Percentiles rank a stretch among this genome's conserved stretches.
These are phyloP conservation scores for Lithobates pipiens DNA, from an alignment of 2,797 vertebrate species.

Conservation along the genomic window DNA sequence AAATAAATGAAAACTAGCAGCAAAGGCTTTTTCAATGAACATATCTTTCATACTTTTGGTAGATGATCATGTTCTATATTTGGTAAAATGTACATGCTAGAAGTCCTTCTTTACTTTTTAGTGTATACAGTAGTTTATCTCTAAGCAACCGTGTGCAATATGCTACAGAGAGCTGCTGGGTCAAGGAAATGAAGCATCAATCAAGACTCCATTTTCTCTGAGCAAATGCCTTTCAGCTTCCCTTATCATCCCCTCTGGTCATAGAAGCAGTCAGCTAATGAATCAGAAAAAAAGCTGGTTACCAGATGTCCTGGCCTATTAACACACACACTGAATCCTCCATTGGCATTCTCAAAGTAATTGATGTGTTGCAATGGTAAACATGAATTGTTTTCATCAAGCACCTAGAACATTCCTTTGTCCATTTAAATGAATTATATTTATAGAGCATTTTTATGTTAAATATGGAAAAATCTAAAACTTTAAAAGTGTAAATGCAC, in stretches of 20 bases:
- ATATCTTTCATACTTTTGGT: too few relatives aligned
- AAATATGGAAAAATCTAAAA: neutral
- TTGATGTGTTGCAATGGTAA: conserved; percentile 72
- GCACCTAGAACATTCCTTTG: conserved; percentile 63
- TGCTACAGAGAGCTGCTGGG: conserved; percentile 44
- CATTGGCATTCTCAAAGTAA: conserved; percentile 78
- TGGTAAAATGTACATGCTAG: neutral
- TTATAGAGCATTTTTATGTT: conserved; percentile 12
- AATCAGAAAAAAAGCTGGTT: conserved; percentile 91
- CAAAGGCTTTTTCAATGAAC: too few relatives aligned
- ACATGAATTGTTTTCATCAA: conserved; percentile 64
- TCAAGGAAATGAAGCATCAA: conserved; percentile 69
- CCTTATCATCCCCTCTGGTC: conserved; percentile 76
- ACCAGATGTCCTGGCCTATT: conserved; percentile 90
- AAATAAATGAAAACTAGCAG: too few relatives aligned
- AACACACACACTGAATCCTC: conserved; percentile 71
- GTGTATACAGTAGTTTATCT: conserved; percentile 1
- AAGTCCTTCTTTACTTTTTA: neutral
- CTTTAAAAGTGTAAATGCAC: too few relatives aligned
- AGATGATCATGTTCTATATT: too few relatives aligned
- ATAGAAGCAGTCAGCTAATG: conserved; percentile 83
- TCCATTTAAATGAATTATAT: conserved; percentile 64
- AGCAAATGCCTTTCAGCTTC: conserved; percentile 74
- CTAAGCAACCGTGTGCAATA: conserved; percentile 29
- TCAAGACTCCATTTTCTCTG: conserved; percentile 72